Base-by-base conservation (phyloP, 2,113 vertebrate species). In the Megalops atlanticus region DNA sequence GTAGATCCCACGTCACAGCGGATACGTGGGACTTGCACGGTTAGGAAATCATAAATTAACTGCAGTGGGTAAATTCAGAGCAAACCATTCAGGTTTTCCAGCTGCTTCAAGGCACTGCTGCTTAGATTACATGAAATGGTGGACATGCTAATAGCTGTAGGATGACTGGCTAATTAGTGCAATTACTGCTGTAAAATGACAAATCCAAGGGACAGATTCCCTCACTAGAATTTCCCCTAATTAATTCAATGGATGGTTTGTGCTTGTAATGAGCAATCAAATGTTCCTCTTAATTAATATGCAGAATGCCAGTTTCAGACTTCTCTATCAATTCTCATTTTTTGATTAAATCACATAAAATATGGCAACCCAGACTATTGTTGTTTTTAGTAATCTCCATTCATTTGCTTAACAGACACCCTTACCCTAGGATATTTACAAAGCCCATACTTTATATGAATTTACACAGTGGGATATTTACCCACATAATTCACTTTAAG, bases 81-180 rank as follows among this genome's bases (percentile, higher is more conserved):
- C 27, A 49, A 76, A 47, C 11, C 49, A n/a, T 52, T 76, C 45
- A 76, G 74, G 27, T 76, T 47, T 35, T 14, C 27, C n/a, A 76
- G 43, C 24, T 76, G 74, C 43, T 45, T 40, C n/a, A n/a, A 77
- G 75, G 24, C 45, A 35, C 16, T 15, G 14, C 35, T 49, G 8
- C 75, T 21, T 52, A 33, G 41, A 77, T 54, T 49, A 49, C 27
- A 5, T 52, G 15, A 77, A 77, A 49, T 54, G 76, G 33, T 78
- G 49, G 33, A 47, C 41, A 64, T 78, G 49, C 76, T 78, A 64
- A 78, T 15, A 54, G 36, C 73, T 12, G 16, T 16, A 76, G 74
- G 74, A 76, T 27, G 41, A 74, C 74, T 76, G 24, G 43, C 74
- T 76, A 45, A 76, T 76, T 49, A 76, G 76, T 78, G n/a, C 76